phyloP scores from a whole-genome alignment of 1,140 invertebrate genomes.

The Dufourea novaeangliae region DNA sequence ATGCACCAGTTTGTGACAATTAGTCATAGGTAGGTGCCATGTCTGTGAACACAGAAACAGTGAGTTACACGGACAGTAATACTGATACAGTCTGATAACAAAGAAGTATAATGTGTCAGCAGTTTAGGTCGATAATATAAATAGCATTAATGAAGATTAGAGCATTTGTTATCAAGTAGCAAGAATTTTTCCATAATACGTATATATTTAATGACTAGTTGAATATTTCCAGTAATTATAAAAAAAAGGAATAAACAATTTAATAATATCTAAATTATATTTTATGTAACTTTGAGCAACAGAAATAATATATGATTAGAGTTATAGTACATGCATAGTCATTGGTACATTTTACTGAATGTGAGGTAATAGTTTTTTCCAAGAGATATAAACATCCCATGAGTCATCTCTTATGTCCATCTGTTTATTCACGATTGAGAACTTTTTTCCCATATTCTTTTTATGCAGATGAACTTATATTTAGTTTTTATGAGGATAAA shows the following conservation, averaged over 20 bases:
- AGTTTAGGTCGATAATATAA: not conserved
- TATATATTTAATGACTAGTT: too few species aligned
- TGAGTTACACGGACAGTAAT: not conserved
- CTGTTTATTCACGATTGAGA: not conserved
- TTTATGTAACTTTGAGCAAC: too few species aligned
- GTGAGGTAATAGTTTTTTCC: slow-evolving; percentile 7
- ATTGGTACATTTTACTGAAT: too few species aligned
- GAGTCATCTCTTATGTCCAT: not conserved
- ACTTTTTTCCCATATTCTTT: not conserved
- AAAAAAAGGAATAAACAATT: not conserved
- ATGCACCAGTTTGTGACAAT: not conserved
- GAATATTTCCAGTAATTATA: too few species aligned
- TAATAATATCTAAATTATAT: too few species aligned
- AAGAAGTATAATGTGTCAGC: slow-evolving; percentile 10
- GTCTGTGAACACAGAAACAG: not conserved
- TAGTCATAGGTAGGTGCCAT: slow-evolving; percentile 26
- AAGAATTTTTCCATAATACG: not conserved
- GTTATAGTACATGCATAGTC: too few species aligned
- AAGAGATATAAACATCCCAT: slow-evolving; percentile 15
- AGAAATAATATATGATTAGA: not conserved
- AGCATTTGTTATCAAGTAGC: not conserved
- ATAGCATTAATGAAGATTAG: not conserved
- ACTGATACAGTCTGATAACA: not conserved
- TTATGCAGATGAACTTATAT: not conserved
- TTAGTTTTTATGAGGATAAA: not conserved